phyloP scores from a whole-genome alignment of 2,888 invertebrate genomes.

The Bombylius major region DNA sequence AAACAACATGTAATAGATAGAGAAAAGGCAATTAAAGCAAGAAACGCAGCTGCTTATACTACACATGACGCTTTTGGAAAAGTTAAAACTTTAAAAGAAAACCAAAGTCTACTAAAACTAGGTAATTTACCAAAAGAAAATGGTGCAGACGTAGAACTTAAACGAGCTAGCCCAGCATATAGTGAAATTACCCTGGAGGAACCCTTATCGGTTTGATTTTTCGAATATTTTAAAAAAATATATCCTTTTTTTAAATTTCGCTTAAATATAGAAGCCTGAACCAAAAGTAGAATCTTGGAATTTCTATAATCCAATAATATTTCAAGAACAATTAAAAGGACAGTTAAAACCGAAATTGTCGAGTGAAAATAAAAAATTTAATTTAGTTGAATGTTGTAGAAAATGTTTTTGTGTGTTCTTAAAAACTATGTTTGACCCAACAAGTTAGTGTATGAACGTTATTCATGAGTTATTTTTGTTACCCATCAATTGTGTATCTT shows the following conservation, averaged over 20 bases:
- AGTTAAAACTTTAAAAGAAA: background rate
- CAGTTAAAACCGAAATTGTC: no score
- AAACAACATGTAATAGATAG: slow-evolving; percentile 21
- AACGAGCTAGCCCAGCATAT: slow-evolving; percentile 23
- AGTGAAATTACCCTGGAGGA: slow-evolving; percentile 22
- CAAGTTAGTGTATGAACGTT: no score
- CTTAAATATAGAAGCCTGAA: slow-evolving; percentile 11
- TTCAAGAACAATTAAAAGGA: slow-evolving; percentile 22
- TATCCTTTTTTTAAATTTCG: no score
- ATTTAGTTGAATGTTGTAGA: background rate
- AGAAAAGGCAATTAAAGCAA: slow-evolving; percentile 14
- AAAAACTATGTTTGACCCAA: background rate
- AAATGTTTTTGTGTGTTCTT: slow-evolving; percentile 1
- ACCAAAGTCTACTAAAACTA: background rate
- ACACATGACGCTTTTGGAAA: background rate
- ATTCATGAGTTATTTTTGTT: no score
- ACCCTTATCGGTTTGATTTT: slow-evolving; percentile 12
- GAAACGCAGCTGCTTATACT: background rate
- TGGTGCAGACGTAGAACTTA: slow-evolving; percentile 9
- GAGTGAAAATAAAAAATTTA: background rate
- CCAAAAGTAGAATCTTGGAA: background rate
- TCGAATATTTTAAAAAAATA: no score
- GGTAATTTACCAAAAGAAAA: background rate
- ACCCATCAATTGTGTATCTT: background rate
- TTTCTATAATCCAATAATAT: slow-evolving; percentile 23